phyloP scores from a whole-genome alignment of 1,140 invertebrate species.

The Choristoneura fumiferana region DNA sequence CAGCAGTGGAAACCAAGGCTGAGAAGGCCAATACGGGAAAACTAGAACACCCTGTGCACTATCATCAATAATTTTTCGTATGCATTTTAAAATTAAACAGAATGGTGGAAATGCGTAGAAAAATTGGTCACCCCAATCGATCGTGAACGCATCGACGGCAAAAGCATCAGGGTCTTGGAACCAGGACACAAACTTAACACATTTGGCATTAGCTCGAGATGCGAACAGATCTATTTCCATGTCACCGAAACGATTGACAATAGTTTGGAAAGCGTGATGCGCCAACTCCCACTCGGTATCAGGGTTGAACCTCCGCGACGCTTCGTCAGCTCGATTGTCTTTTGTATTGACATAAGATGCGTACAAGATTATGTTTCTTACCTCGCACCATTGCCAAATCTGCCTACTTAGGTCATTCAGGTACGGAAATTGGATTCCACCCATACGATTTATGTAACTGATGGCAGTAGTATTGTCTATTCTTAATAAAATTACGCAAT shows the following conservation, averaged over 20 bases:
- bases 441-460: conserved; percentile 13
- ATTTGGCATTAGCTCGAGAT: too few relatives aligned
- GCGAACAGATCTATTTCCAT: conserved; percentile 20
- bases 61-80: conserved; percentile 32
- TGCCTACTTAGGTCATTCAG: conserved; percentile 18
- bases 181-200: conserved; percentile 14
- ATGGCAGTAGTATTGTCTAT: conserved; percentile 40
- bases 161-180: conserved; percentile 14
- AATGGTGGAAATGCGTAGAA: too few relatives aligned
- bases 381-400: conserved; percentile 35
- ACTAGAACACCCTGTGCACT: not conserved
- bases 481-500: conserved; percentile 31
- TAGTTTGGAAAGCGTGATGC: not conserved
- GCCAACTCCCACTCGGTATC: conserved; percentile 33
- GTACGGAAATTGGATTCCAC: too few relatives aligned
- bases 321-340: conserved; percentile 32
- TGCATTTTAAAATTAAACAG: conserved; percentile 26
- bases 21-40: too few relatives aligned
- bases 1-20: too few relatives aligned
- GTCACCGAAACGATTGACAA: not conserved
- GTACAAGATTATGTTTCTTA: conserved; percentile 25
- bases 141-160: conserved; percentile 17
- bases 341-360: conserved; percentile 31
- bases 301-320: conserved; percentile 26
- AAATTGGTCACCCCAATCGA: not conserved